Evolutionary conservation across 2,113 vertebrate genomes (phyloP).

Genomic region (Emydura subglobosa): DNA sequence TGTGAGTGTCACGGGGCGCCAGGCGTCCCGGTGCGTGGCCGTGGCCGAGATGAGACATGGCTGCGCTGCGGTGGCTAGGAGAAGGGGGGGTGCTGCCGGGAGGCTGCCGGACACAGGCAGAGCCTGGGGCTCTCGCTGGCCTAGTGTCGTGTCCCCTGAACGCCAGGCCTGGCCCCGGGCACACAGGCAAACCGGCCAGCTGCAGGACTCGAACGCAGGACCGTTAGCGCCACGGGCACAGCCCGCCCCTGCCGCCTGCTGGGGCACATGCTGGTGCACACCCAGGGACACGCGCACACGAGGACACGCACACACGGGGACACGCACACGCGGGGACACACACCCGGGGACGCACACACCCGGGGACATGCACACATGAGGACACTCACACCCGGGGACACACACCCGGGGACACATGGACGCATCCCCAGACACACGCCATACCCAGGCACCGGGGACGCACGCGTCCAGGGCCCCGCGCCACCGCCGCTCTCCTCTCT

Average conservation of each 20-base stretch:
- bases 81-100: not conserved
- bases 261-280: no score
- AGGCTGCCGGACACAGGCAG: no score
- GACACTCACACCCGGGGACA: no score
- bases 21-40: not conserved
- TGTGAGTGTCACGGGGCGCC: constrained; percentile 79
- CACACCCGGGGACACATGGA: not conserved
- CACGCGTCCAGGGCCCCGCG: not conserved
- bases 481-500: not conserved
- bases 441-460: not conserved
- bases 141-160: fast-evolving
- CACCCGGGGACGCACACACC: no score
- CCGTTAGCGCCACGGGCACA: not conserved
- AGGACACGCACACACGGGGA: no score
- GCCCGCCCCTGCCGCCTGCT: no score
- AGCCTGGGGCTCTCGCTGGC: not conserved
- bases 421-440: no score
- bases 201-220: not conserved
- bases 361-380: no score
- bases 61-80: not conserved
- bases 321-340: no score
- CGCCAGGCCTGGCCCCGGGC: fast-evolving
- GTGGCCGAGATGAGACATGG: no score
- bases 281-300: no score
- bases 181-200: no score